Base-by-base conservation (phyloP, 2,888 invertebrate species). In the Chirona hameri region DNA sequence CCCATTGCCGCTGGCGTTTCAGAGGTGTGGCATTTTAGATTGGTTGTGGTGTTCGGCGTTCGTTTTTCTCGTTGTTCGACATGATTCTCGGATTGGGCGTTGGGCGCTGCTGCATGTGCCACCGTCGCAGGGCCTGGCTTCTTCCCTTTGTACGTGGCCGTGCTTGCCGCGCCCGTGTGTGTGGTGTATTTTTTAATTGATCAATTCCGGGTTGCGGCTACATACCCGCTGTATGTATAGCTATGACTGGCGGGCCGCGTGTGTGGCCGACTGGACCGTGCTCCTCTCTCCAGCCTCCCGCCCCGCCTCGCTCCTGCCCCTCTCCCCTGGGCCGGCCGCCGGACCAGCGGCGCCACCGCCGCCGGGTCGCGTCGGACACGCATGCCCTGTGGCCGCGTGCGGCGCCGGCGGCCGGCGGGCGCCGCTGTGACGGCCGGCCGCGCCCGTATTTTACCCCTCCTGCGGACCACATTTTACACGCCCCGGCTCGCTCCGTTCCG, bases 41-140 rank as follows among this genome's bases (percentile, higher is more conserved):
- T 39, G 76, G 76, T 76, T 76, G 76, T 76, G 76, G 76, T 76
- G 76, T 76, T 76, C 46, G 46, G 39, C 76, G 76, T 76, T 76
- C 27, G 46, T 76, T 76, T n/a, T 76, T 24, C 76, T 76, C 21
- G 72, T 72, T 76, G 76, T 76, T 76, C n/a, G 76, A 39, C 76
- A 27, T 39, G 39, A 39, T 46, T 76, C 52, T 52, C 39, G 24
- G 76, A 27, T 27, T 46, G 76, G 31, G 10, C 46, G 46, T 12
- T 21, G 76, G 0, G 72, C 72, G 65, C n/a, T n/a, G 65, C 1
- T 7, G n/a, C n/a, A 9, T n/a, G 12, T 9, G 65, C 65, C n/a
- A 7, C 2, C 7, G 60, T 24, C 57, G 27, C 65, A 10, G 27
- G 27, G 65, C 27, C 27, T 10, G 52, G 52, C 52, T 52, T 52